These are phyloP conservation scores for Cyphomyrmex costatus DNA, from an alignment of 1,140 invertebrate genomes.

Conservation along the genomic window DNA sequence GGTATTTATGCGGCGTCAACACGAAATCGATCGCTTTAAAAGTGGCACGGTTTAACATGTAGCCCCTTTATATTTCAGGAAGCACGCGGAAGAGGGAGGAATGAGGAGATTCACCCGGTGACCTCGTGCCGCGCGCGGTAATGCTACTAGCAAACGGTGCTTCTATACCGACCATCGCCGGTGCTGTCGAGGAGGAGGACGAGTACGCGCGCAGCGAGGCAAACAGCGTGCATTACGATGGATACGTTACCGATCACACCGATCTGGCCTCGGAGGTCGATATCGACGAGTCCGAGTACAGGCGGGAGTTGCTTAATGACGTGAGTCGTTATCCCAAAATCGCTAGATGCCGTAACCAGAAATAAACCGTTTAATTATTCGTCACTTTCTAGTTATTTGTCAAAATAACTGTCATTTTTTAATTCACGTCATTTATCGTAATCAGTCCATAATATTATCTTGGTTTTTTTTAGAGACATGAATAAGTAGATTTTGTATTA, in stretches of 20 bases:
- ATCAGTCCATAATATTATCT: background rate
- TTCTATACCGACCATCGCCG: slow-evolving; percentile 85
- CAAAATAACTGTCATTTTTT: background rate
- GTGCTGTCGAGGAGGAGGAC: slow-evolving; percentile 82
- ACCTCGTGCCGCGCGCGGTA: slow-evolving; percentile 75
- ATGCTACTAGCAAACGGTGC: slow-evolving; percentile 84
- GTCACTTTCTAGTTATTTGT: background rate
- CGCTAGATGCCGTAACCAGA: background rate
- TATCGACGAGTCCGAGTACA: slow-evolving; percentile 90
- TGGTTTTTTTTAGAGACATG: background rate
- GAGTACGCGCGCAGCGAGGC: slow-evolving; percentile 84
- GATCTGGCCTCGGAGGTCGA: slow-evolving; percentile 92
- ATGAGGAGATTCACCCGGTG: slow-evolving; percentile 78
- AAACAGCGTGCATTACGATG: slow-evolving; percentile 86
- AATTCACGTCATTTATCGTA: background rate
- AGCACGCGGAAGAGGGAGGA: slow-evolving; percentile 64
- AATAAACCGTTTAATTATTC: background rate
- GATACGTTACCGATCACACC: slow-evolving; percentile 92
- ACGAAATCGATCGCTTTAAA: slow-evolving; percentile 43
- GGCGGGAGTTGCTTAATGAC: slow-evolving; percentile 92
- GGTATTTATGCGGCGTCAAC: background rate
- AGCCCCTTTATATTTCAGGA: slow-evolving; percentile 58
- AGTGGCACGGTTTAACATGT: slow-evolving; percentile 4
- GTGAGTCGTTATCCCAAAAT: slow-evolving; percentile 86
- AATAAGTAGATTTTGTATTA: slow-evolving; percentile 1